Conservation (phyloP, 2,797 vertebrate genomes). For the Hippoglossus hippoglossus region DNA sequence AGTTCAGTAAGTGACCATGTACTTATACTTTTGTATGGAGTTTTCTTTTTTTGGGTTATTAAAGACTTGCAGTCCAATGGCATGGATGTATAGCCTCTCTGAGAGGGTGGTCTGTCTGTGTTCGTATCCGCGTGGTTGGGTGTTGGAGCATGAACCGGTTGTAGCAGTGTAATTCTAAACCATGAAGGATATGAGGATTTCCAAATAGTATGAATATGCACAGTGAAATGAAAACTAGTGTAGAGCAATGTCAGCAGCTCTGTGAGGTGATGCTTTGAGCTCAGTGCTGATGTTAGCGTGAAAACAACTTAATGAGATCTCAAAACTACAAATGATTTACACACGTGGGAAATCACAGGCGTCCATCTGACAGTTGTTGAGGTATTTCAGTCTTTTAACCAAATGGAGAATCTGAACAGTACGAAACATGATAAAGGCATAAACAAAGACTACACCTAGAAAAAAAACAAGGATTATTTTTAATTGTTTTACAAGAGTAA, state of each 20-base stretch:
- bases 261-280: no score
- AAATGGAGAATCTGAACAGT: no score
- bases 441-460: not conserved
- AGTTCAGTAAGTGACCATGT: slow-evolving; percentile 78
- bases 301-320: not conserved
- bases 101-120: slow-evolving; percentile 29
- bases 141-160: not conserved
- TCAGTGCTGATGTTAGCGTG: not conserved
- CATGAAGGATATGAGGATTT: not conserved
- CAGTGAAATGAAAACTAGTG: no score
- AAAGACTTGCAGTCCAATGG: slow-evolving; percentile 81
- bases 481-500: no score
- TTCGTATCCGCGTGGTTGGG: slow-evolving; percentile 30
- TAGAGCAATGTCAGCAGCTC: no score
- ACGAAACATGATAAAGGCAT: not conserved
- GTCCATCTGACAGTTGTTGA: no score
- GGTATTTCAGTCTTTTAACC: no score
- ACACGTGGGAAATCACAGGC: not conserved
- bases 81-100: slow-evolving; percentile 65
- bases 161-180: not conserved
- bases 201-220: not conserved
- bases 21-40: slow-evolving; percentile 87
- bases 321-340: not conserved
- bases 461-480: not conserved
- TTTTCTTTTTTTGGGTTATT: slow-evolving; percentile 76